A percentile compares a stretch with the other conserved stretches of the same genome.
phyloP scores from a whole-genome alignment of 2,113 vertebrate genomes.

The Gracilinanus agilis region DNA sequence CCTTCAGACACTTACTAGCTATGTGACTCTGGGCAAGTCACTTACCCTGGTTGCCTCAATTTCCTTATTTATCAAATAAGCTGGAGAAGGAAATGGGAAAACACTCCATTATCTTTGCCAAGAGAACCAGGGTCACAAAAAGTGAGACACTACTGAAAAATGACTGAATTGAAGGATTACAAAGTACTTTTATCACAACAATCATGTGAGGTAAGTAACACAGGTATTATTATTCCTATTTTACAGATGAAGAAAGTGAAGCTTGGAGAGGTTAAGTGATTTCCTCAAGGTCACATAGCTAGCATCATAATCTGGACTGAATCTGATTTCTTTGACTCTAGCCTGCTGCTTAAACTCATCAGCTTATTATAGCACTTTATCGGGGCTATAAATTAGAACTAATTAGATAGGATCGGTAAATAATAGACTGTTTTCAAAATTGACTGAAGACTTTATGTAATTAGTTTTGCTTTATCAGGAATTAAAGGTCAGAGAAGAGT shows the following conservation, averaged over 20 bases:
- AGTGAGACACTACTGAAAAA: too few species aligned
- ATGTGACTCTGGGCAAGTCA: too few species aligned
- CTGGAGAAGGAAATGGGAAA: too few species aligned
- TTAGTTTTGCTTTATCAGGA: background rate
- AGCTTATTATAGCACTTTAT: too few species aligned
- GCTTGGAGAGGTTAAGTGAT: background rate
- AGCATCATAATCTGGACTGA: background rate
- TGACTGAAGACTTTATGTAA: background rate
- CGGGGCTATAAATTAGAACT: background rate
- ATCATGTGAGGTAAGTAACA: background rate
- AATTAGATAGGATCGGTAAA: background rate
- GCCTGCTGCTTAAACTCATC: background rate
- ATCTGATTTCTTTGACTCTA: background rate
- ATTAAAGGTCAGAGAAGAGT: background rate
- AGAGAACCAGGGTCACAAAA: too few species aligned
- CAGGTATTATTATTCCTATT: background rate
- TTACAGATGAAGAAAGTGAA: background rate
- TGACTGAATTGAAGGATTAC: background rate
- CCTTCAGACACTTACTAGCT: too few species aligned
- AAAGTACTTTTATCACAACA: background rate
- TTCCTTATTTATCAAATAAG: background rate
- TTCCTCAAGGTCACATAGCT: background rate
- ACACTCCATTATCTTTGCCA: too few species aligned
- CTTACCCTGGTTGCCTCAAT: too few species aligned
- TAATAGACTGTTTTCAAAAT: slow-evolving; percentile 14